These are phyloP conservation scores for Synaphobranchus kaupii DNA, from an alignment of 2,797 vertebrate species.

Conservation along the genomic window DNA sequence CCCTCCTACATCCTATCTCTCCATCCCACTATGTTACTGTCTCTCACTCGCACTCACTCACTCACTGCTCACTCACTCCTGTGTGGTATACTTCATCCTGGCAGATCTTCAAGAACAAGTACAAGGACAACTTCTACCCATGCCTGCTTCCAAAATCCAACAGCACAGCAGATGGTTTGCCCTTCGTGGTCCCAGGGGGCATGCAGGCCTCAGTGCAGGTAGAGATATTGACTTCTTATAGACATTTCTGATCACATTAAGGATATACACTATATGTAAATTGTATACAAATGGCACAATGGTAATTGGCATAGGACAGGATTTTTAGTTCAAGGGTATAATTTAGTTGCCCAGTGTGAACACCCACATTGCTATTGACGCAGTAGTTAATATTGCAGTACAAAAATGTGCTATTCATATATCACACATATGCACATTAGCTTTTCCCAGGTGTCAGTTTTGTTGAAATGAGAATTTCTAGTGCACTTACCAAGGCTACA, in stretches of 20 bases:
- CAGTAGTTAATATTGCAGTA: not conserved
- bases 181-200: conserved; percentile 73
- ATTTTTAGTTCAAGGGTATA: not conserved
- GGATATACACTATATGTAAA: not conserved
- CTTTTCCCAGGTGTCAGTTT: not conserved
- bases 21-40: not conserved
- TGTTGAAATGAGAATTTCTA: not conserved
- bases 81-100: not conserved
- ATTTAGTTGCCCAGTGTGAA: not conserved
- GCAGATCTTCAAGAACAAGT: conserved; percentile 85
- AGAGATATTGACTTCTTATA: not conserved
- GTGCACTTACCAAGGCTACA: too few species aligned
- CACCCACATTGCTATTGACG: not conserved
- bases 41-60: not conserved
- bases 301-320: not conserved
- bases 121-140: conserved; percentile 79
- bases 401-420: not conserved
- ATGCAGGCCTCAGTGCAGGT: conserved; percentile 83
- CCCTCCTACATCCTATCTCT: not conserved
- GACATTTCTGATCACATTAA: not conserved
- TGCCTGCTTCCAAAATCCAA: conserved; percentile 85
- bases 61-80: not conserved
- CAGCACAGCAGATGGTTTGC: conserved; percentile 60
- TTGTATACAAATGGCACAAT: not conserved
- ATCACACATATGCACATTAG: not conserved